Conservation (phyloP, 1,140 invertebrate genomes). For the Bombus breviceps region DNA sequence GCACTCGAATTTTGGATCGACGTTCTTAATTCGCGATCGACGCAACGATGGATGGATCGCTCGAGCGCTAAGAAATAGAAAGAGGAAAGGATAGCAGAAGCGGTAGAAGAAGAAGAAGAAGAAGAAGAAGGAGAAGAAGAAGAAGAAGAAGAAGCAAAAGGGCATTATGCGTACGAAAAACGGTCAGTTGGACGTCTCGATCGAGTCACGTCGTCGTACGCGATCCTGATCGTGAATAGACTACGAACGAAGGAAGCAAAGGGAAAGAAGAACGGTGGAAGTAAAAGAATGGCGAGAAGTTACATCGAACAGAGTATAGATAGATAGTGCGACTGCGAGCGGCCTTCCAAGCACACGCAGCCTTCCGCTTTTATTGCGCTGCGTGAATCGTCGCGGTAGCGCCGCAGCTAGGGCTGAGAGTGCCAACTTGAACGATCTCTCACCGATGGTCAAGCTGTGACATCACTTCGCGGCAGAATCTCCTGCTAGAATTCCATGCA, state of each 20-base stretch:
- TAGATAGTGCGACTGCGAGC: conserved; percentile 67
- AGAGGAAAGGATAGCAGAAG: no score
- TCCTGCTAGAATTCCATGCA: conserved; percentile 29
- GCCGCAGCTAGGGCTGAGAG: conserved; percentile 17
- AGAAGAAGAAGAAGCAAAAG: background rate
- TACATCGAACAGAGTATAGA: conserved; percentile 38
- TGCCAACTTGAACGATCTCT: conserved; percentile 61
- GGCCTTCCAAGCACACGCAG: conserved; percentile 72
- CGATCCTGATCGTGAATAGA: conserved; percentile 31
- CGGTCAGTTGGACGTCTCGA: background rate
- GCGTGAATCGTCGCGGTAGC: conserved; percentile 5
- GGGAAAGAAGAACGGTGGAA: conserved; percentile 25
- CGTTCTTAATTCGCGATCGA: background rate
- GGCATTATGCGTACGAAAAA: background rate
- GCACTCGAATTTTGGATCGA: conserved; percentile 8
- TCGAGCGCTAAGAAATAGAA: no score
- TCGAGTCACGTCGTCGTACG: conserved; percentile 17
- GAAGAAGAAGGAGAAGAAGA: background rate
- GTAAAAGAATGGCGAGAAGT: conserved; percentile 4
- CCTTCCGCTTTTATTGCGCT: conserved; percentile 75
- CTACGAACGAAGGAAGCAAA: background rate
- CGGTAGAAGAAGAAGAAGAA: background rate
- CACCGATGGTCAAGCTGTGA: conserved; percentile 55
- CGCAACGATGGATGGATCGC: background rate
- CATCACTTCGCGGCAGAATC: conserved; percentile 31